A percentile compares a stretch with the other conserved stretches of the same genome.
phyloP scores from a whole-genome alignment of 2,113 vertebrate species.

The Ardeotis arabs region DNA sequence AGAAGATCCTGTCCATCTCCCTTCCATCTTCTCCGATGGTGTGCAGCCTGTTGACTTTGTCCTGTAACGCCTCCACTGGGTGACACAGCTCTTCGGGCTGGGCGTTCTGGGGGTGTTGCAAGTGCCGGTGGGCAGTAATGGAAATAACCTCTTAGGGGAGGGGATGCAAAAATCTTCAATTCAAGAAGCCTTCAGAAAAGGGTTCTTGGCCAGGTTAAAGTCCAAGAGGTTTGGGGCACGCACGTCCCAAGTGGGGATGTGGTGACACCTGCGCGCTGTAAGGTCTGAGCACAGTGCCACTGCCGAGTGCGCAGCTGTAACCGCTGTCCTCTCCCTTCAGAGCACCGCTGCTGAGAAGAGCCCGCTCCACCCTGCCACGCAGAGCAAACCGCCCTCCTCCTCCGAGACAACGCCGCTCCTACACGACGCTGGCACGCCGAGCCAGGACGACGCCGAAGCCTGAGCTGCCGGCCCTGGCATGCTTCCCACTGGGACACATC shows the following conservation, averaged over 20 bases:
- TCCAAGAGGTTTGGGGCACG: fast-evolving
- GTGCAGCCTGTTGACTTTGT: neutral
- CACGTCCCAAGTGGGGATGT: fast-evolving
- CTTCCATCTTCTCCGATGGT: neutral
- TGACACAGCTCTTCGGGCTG: neutral
- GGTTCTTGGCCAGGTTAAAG: fast-evolving
- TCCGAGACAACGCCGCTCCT: conserved; percentile 30
- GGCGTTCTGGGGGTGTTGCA: fast-evolving
- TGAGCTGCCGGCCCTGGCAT: neutral
- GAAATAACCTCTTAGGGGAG: neutral
- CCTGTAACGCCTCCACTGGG: neutral
- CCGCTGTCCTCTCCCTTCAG: conserved; percentile 27
- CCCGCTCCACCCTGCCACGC: fast-evolving
- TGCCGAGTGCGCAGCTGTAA: fast-evolving
- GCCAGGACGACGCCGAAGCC: neutral
- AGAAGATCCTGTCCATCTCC: neutral
- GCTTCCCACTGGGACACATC: fast-evolving
- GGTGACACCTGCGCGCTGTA: fast-evolving
- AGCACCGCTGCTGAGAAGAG: neutral
- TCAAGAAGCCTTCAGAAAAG: neutral
- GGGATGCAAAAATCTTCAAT: neutral
- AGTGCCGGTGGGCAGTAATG: neutral
- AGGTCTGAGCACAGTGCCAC: neutral
- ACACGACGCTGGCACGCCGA: neutral
- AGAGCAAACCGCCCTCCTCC: neutral